phyloP scores from a whole-genome alignment of 2,888 invertebrate species.

The Galerucella nymphaeae region DNA sequence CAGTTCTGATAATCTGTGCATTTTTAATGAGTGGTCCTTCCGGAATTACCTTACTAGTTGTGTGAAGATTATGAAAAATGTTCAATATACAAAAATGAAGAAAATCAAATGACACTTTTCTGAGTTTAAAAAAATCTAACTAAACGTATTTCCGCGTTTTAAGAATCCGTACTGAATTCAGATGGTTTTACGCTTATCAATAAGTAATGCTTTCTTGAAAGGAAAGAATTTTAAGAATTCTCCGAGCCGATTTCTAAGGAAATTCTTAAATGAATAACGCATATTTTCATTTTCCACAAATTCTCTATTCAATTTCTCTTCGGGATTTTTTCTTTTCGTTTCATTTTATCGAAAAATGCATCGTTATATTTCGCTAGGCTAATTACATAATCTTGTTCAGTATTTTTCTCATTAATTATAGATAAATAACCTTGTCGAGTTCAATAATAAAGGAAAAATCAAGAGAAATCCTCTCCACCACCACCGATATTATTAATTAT shows the following conservation, averaged over 20 bases:
- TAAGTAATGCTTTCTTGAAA: conserved; percentile 51
- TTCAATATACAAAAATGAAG: no score
- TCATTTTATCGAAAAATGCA: conserved; percentile 12
- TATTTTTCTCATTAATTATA: conserved; percentile 9
- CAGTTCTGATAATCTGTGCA: no score
- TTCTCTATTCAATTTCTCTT: conserved; percentile 46
- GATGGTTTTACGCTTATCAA: conserved; percentile 51
- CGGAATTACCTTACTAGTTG: no score
- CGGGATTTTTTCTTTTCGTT: conserved; percentile 30
- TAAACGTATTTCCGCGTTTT: conserved; percentile 24
- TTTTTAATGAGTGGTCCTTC: no score
- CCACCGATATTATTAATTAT: conserved; percentile 2
- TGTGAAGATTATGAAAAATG: no score
- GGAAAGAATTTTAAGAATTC: conserved; percentile 50
- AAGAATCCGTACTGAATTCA: conserved; percentile 43
- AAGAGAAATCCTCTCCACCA: not conserved
- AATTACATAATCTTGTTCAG: conserved; percentile 15
- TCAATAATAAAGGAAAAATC: not conserved
- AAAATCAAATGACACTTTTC: not conserved
- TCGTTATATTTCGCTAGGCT: conserved; percentile 1
- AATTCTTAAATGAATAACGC: conserved; percentile 51
- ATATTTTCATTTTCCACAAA: conserved; percentile 54
- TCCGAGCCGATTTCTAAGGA: conserved; percentile 48
- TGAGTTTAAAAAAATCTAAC: not conserved
- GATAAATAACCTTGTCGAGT: not conserved